Percentiles rank a stretch among this genome's conserved stretches.
Conservation (phyloP, 2,113 vertebrate genomes). For the Narcine bancroftii region DNA sequence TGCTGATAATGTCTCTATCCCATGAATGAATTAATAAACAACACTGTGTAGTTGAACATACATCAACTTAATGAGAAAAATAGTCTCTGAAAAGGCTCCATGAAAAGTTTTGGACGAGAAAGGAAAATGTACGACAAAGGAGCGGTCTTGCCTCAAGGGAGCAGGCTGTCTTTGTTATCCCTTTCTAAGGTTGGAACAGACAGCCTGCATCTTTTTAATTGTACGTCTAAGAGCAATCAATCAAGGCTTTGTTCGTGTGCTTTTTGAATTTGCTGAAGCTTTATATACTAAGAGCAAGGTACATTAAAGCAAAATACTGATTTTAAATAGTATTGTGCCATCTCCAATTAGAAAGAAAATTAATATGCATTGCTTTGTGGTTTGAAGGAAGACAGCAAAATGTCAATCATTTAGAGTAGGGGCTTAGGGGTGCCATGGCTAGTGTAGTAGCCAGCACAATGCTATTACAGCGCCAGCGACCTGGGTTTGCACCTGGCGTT, state of each 20-base stretch:
- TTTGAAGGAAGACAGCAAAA: constrained; percentile 15
- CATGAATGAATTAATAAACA: too few relatives aligned
- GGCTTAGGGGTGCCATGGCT: too few relatives aligned
- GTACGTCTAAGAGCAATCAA: not conserved
- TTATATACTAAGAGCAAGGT: not conserved
- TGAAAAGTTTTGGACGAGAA: not conserved
- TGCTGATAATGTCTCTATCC: too few relatives aligned
- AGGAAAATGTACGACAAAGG: not conserved
- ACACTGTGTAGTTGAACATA: not conserved
- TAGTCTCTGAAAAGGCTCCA: not conserved
- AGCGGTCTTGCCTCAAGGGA: not conserved
- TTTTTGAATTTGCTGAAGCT: not conserved
- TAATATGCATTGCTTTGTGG: constrained; percentile 6
- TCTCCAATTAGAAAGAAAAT: not conserved
- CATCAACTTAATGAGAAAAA: not conserved
- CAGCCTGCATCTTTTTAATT: not conserved
- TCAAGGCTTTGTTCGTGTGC: not conserved
- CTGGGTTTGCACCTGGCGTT: too few relatives aligned
- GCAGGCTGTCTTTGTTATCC: not conserved
- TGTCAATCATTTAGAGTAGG: too few relatives aligned
- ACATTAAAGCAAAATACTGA: constrained; percentile 2
- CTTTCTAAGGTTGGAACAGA: not conserved
- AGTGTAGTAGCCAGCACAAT: too few relatives aligned
- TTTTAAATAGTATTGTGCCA: constrained; percentile 15
- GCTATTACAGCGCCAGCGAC: too few relatives aligned